Percentiles rank a stretch among this genome's conserved stretches.
Conservation (phyloP, 2,113 vertebrate genomes). For the Eurystomus gularis region DNA sequence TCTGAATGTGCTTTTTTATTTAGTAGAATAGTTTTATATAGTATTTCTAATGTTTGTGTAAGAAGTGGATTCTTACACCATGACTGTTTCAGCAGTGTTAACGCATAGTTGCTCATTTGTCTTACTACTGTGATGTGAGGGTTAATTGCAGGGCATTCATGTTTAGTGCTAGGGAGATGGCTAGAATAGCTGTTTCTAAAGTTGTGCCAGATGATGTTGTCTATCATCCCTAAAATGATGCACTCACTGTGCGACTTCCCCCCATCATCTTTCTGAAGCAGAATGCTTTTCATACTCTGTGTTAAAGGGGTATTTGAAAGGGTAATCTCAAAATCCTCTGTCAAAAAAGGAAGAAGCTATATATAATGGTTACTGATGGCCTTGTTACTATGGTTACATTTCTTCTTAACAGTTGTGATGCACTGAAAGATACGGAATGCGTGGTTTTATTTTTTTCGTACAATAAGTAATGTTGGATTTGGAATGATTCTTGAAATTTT, state of each 20-base stretch:
- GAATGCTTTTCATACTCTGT: background rate
- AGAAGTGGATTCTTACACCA: background rate
- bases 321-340: conserved; percentile 44
- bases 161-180: background rate
- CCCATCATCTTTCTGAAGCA: conserved; percentile 28
- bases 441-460: conserved; percentile 43
- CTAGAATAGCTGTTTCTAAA: conserved; percentile 15
- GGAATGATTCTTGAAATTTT: conserved; percentile 42
- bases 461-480: background rate
- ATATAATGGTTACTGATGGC: conserved; percentile 45
- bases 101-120: conserved; percentile 19
- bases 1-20: conserved; percentile 18
- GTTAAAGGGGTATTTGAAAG: conserved; percentile 57
- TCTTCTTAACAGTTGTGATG: conserved; percentile 38
- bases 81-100: conserved; percentile 41
- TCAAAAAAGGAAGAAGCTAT: conserved; percentile 47
- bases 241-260: background rate
- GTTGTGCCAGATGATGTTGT: background rate
- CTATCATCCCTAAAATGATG: conserved; percentile 48
- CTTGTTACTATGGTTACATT: conserved; percentile 72
- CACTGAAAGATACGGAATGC: conserved; percentile 50
- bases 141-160: conserved; percentile 14
- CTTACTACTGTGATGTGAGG: background rate
- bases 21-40: conserved; percentile 9
- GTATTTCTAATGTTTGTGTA: conserved; percentile 33